These are phyloP conservation scores for Luehdorfia chinensis DNA, from an alignment of 1,140 invertebrate genomes.

Conservation along the genomic window DNA sequence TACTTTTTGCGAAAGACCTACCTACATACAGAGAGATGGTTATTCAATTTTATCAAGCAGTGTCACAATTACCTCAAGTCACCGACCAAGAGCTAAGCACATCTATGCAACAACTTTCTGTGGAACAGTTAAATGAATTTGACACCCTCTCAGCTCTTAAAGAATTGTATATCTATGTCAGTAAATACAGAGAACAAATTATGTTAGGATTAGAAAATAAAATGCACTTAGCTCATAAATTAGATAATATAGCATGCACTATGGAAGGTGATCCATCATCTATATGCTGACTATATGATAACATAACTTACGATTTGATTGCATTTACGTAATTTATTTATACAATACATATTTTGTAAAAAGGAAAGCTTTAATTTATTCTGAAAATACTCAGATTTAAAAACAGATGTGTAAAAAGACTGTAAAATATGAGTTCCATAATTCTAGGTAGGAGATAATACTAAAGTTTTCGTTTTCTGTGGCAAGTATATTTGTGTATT, in stretches of 20 bases:
- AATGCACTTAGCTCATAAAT: constrained; percentile 91
- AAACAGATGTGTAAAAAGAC: constrained; percentile 67
- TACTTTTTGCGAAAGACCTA: constrained; percentile 96
- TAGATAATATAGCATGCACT: constrained; percentile 93
- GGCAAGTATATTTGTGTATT: too few species aligned
- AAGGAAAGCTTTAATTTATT: constrained; percentile 75
- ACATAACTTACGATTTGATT: constrained; percentile 64
- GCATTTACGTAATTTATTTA: constrained; percentile 73
- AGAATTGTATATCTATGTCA: constrained; percentile 96
- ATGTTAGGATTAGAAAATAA: constrained; percentile 91
- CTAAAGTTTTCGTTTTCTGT: background rate
- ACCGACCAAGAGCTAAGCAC: constrained; percentile 95
- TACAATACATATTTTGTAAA: constrained; percentile 71
- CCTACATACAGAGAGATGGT: constrained; percentile 93
- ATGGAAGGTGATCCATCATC: constrained; percentile 86
- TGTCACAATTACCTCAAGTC: constrained; percentile 90
- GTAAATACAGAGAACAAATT: constrained; percentile 95
- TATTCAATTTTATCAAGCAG: constrained; percentile 90
- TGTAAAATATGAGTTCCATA: constrained; percentile 65
- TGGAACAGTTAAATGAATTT: constrained; percentile 91
- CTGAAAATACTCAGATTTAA: constrained; percentile 65
- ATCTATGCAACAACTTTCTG: constrained; percentile 93
- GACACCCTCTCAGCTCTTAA: constrained; percentile 94
- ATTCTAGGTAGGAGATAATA: constrained; percentile 42
- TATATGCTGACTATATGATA: constrained; percentile 76